A percentile compares a stretch with the other conserved stretches of the same genome.
Conservation (phyloP, 2,888 invertebrate species). For the Drosophila differens region DNA sequence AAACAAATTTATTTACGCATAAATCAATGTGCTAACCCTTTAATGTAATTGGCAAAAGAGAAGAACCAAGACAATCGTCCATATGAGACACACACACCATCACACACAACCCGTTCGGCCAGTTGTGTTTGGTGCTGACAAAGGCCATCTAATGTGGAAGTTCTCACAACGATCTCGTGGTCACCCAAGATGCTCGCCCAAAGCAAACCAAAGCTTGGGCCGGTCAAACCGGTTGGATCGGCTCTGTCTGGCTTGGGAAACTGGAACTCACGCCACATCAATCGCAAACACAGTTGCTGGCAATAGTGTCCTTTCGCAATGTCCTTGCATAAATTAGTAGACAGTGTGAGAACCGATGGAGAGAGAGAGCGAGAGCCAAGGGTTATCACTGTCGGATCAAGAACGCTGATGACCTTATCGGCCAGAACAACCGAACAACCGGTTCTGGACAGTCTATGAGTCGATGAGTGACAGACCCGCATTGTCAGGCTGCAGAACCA, state of each 20-base stretch:
- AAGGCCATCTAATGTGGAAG: slow-evolving; percentile 70
- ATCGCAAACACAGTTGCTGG: slow-evolving; percentile 41
- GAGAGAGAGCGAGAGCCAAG: slow-evolving; percentile 50
- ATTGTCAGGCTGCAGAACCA: slow-evolving; percentile 30
- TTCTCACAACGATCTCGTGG: slow-evolving; percentile 71
- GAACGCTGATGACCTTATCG: slow-evolving; percentile 74
- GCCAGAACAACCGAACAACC: slow-evolving; percentile 74
- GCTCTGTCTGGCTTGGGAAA: slow-evolving; percentile 47
- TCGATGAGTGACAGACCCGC: slow-evolving; percentile 65
- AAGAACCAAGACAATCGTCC: slow-evolving; percentile 11
- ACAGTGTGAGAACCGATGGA: slow-evolving; percentile 69
- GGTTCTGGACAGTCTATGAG: slow-evolving; percentile 78
- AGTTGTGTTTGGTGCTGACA: slow-evolving; percentile 68
- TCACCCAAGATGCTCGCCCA: slow-evolving; percentile 71
- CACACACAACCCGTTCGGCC: slow-evolving; percentile 63
- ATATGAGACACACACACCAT: slow-evolving; percentile 13
- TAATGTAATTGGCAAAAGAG: slow-evolving; percentile 41
- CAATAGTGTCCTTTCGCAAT: slow-evolving; percentile 83
- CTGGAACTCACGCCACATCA: slow-evolving; percentile 69
- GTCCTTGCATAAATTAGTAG: slow-evolving; percentile 83
- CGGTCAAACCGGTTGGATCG: slow-evolving; percentile 83
- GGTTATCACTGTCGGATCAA: slow-evolving; percentile 53
- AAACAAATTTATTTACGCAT: slow-evolving; percentile 63
- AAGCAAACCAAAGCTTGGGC: slow-evolving; percentile 62
- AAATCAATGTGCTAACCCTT: slow-evolving; percentile 64